Evolutionary conservation across 2,797 vertebrate genomes (phyloP).

Genomic region (Glossophaga mutica): DNA sequence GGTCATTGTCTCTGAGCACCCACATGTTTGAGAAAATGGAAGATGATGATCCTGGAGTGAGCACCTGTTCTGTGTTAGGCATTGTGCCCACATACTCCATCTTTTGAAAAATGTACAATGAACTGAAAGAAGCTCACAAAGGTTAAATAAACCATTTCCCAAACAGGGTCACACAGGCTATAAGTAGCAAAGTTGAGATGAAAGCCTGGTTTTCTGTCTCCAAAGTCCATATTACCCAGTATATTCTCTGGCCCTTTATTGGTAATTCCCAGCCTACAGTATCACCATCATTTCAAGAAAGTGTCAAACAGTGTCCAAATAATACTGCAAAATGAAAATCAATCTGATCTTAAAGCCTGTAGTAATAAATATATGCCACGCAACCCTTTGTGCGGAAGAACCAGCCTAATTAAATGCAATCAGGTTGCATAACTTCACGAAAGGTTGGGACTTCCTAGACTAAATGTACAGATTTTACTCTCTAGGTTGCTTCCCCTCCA

Average conservation of each 20-base stretch:
- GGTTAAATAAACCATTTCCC: neutral
- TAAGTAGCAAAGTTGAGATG: neutral
- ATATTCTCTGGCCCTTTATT: neutral
- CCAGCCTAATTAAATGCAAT: neutral
- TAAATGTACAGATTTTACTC: neutral
- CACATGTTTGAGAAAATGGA: neutral
- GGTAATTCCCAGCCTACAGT: neutral
- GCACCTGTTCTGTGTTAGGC: neutral
- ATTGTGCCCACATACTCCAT: neutral
- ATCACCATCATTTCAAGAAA: neutral
- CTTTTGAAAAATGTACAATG: neutral
- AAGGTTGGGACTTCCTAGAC: neutral
- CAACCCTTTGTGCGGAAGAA: neutral
- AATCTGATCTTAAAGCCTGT: neutral
- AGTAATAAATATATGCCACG: neutral
- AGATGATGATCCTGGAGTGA: neutral
- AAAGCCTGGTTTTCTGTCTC: neutral
- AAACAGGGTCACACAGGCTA: neutral
- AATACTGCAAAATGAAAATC: neutral
- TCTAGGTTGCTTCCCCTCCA: fast-evolving
- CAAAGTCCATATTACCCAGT: neutral
- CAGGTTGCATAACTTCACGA: neutral
- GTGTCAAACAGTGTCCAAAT: neutral
- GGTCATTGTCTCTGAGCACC: neutral
- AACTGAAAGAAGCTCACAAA: neutral